Base-by-base conservation (phyloP, 2,797 vertebrate species). In the Melanogrammus aeglefinus region DNA sequence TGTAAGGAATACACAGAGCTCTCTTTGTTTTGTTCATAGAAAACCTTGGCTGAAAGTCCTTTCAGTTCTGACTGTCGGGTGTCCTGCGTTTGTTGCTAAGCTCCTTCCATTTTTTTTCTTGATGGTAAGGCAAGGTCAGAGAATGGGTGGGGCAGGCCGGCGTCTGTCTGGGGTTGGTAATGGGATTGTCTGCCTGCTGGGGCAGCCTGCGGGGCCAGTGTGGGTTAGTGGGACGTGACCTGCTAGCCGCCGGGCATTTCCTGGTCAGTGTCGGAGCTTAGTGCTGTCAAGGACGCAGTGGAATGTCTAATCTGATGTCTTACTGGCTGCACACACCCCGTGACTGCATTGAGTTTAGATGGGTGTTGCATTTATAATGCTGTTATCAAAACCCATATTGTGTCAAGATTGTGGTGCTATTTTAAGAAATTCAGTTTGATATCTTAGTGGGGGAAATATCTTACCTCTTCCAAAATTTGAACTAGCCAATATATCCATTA, bases 141-240 rank as follows among this genome's bases (percentile, higher is more conserved):
- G 18, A 57, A 21, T 21, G 51, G 29, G 70, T 74, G 18, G 36
- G 84, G 86, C 82, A 1, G 39, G 86, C 83, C 1, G 39, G 80
- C 80, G 47, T 90, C 89, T 80, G 85, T 90, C 91, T 89, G 86
- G 86, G 85, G 86, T 12, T 82, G 83, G 82, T 95, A 94, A 94
- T 93, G 89, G 90, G 92, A 93, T 94, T 94, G 91, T 91, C 91
- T 84, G 83, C 83, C 81, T 82, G 85, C 88, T 86, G 92, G 86
- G 88, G 84, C 84, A 77, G 80, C 89, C 89, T 87, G 72, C 47
- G 82, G 85, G 85, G 82, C 80, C 83, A 84, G 79, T 76, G 82
- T 75, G 84, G 89, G 91, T 92, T 94, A 95, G 91, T 89, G 82
- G 74, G 89, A 90, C 86, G 76, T 84, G 78, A 92, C 94, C 95